Evolutionary conservation across 2,888 invertebrate genomes (phyloP).

Genomic region (Dasysyrphus albostriatus): DNA sequence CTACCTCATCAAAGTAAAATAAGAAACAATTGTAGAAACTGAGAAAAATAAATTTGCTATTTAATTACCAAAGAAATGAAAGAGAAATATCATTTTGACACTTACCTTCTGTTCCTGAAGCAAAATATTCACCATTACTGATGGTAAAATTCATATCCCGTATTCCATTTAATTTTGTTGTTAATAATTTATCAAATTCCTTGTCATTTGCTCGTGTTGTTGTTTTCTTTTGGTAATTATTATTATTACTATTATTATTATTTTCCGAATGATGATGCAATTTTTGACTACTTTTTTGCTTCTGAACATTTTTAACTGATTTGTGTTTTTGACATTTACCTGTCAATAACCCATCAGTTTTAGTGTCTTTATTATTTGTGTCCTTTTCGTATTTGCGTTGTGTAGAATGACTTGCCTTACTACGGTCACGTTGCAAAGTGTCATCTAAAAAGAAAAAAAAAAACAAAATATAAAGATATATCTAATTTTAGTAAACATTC

Average conservation of each 20-base stretch:
- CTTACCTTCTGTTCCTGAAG: conserved; percentile 73
- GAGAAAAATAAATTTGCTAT: too few species aligned
- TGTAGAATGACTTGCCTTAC: conserved; percentile 63
- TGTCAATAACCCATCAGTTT: conserved; percentile 67
- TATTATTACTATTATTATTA: conserved; percentile 15
- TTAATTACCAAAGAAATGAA: too few species aligned
- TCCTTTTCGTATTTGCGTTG: conserved; percentile 59
- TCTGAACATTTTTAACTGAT: conserved; percentile 66
- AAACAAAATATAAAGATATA: not conserved
- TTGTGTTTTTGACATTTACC: conserved; percentile 71
- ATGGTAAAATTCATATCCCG: conserved; percentile 64
- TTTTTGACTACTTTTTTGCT: conserved; percentile 57
- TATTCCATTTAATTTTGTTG: conserved; percentile 62
- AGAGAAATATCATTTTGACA: not conserved
- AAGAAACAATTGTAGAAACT: too few species aligned
- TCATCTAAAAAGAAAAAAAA: conserved; percentile 56
- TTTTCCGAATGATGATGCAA: conserved; percentile 39
- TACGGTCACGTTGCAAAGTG: conserved; percentile 73
- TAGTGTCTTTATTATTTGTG: conserved; percentile 55
- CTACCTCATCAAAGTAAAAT: too few species aligned
- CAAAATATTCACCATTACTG: conserved; percentile 73
- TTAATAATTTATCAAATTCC: conserved; percentile 60
- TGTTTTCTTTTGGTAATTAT: conserved; percentile 47
- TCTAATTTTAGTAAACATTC: not conserved
- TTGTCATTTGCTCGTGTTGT: conserved; percentile 37